phyloP scores from a whole-genome alignment of 2,797 vertebrate species.

The Urocyon cinereoargenteus region DNA sequence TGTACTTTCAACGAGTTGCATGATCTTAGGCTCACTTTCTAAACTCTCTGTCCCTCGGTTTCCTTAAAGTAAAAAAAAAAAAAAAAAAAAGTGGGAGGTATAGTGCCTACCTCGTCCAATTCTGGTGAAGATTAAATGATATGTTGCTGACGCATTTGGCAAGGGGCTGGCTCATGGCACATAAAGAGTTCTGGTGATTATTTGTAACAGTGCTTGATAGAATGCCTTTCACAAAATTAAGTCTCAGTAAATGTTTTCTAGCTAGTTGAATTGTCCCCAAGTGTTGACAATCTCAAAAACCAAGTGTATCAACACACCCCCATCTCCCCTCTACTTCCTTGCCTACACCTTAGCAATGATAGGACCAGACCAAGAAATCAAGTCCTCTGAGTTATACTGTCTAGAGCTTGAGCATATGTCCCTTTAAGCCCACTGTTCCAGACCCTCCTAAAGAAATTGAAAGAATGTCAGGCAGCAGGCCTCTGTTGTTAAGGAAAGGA shows the following conservation, averaged over 20 bases:
- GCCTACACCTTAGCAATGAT: background rate
- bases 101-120: background rate
- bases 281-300: conserved; percentile 7
- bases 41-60: background rate
- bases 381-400: background rate
- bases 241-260: conserved; percentile 52
- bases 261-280: conserved; percentile 20
- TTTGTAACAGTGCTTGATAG: conserved; percentile 28
- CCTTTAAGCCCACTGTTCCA: conserved; percentile 46
- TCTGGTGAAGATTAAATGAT: conserved; percentile 47
- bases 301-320: background rate
- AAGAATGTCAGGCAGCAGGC: conserved; percentile 57
- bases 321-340: background rate
- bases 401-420: background rate
- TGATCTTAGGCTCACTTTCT: background rate
- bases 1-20: background rate
- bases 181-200: conserved; percentile 6
- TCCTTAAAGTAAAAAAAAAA: background rate
- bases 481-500: conserved; percentile 42
- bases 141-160: conserved; percentile 30
- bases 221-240: background rate
- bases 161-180: background rate
- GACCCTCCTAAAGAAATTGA: conserved; percentile 69
- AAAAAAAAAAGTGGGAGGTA: background rate
- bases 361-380: conserved; percentile 44